Evolutionary conservation across 64 coral and sea anemone species (phyloP), one percentile per base, ranked within the genome.

Genomic region (Dendronephthya gigantea): DNA sequence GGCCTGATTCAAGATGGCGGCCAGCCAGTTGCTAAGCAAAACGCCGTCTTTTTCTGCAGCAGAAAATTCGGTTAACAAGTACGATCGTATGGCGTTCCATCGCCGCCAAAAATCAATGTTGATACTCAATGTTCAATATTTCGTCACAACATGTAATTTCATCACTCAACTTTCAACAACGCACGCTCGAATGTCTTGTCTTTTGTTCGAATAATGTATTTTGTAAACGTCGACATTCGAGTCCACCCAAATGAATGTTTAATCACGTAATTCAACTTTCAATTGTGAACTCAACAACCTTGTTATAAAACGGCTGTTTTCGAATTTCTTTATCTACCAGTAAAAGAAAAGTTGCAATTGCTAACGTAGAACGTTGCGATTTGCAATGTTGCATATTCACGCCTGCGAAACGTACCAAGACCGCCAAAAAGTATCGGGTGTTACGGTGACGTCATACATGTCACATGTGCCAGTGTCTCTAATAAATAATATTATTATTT

Each of bases 11-110:
- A n/a, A n/a, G n/a, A n/a, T n/a, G n/a, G n/a, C n/a, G n/a, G n/a
- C n/a, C n/a, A n/a, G n/a, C n/a, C n/a, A n/a, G n/a, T n/a, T n/a
- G n/a, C n/a, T n/a, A n/a, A n/a, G n/a, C n/a, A n/a, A n/a, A n/a
- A n/a, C n/a, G n/a, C n/a, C n/a, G n/a, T n/a, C n/a, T n/a, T n/a
- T n/a, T n/a, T n/a, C n/a, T n/a, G n/a, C n/a, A n/a, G n/a, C n/a
- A n/a, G n/a, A n/a, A n/a, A n/a, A n/a, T n/a, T n/a, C n/a, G n/a
- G n/a, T n/a, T n/a, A n/a, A n/a, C n/a, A n/a, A n/a, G n/a, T n/a
- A n/a, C n/a, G n/a, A n/a, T n/a, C n/a, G n/a, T 76, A 76, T 76
- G 69, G 69, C 69, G 69, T 76, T 76, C 31, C 69, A 76, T 76
- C 69, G 35, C n/a, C 69, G 69, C 69, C 69, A 76, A 76, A 76